Percentiles rank a stretch among this genome's conserved stretches.
These are phyloP conservation scores for Gavialis gangeticus DNA, from an alignment of 2,113 vertebrate species.

Conservation along the genomic window DNA sequence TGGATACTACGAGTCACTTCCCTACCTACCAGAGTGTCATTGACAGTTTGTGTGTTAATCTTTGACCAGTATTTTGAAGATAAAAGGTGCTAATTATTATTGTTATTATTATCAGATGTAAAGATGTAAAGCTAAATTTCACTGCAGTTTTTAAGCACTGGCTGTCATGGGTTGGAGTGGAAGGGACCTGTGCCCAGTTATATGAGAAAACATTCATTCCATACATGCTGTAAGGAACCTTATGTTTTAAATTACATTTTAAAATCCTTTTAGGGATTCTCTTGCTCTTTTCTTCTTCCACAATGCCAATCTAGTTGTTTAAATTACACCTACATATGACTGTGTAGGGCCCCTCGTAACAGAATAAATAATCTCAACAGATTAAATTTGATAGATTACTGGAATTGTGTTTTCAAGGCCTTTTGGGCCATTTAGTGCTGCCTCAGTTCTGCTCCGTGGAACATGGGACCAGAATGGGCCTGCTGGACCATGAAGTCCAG, in stretches of 20 bases:
- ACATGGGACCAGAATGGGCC: neutral
- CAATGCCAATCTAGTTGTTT: neutral
- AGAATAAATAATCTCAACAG: neutral
- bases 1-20: neutral
- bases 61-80: neutral
- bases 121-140: conserved; percentile 15
- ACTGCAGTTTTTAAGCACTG: neutral
- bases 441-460: neutral
- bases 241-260: neutral
- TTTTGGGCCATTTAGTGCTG: neutral
- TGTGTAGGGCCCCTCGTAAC: neutral
- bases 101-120: neutral
- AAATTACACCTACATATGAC: neutral
- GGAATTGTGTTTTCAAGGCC: neutral
- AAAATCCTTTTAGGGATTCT: neutral
- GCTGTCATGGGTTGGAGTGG: neutral
- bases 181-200: no score
- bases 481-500: neutral
- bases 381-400: neutral
- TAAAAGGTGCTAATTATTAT: neutral
- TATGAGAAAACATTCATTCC: neutral
- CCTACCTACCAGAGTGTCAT: neutral
- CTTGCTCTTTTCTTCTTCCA: neutral
- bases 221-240: neutral
- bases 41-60: neutral